phyloP scores from a whole-genome alignment of 2,888 invertebrate species.

The Odontocerum albicorne region DNA sequence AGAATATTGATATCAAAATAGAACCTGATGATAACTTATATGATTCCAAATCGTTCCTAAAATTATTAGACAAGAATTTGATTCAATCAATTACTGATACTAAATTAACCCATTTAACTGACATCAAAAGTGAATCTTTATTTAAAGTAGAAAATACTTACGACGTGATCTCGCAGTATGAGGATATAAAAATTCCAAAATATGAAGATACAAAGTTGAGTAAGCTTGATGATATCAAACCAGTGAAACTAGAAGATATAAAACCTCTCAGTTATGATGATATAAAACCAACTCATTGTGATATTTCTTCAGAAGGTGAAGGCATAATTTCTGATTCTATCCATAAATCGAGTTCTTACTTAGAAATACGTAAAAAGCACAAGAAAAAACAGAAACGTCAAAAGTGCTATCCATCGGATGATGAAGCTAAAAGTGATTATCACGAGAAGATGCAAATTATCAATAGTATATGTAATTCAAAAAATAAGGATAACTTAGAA shows the following conservation, averaged over 20 bases:
- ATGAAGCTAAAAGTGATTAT: constrained; percentile 49
- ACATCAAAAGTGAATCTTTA: constrained; percentile 27
- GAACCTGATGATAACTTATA: constrained; percentile 32
- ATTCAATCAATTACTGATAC: constrained; percentile 15
- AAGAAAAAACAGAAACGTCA: constrained; percentile 84
- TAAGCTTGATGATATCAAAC: constrained; percentile 17
- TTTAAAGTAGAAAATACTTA: constrained; percentile 15
- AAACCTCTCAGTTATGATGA: constrained; percentile 37
- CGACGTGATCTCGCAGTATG: constrained; percentile 14
- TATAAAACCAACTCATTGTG: constrained; percentile 40
- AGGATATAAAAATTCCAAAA: constrained; percentile 17
- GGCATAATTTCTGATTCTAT: constrained; percentile 48
- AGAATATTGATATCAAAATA: constrained; percentile 28
- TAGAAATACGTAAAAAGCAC: constrained; percentile 72
- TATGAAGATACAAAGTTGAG: constrained; percentile 15
- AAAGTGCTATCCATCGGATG: constrained; percentile 66
- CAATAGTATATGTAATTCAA: constrained; percentile 41
- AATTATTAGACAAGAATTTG: constrained; percentile 15
- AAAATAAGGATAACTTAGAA: constrained; percentile 54
- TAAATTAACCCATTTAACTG: constrained; percentile 17
- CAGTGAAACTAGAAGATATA: constrained; percentile 23
- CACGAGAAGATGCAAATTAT: constrained; percentile 33
- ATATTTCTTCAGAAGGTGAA: constrained; percentile 56
- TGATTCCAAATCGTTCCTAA: constrained; percentile 35
- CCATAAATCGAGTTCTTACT: constrained; percentile 40